A percentile compares a stretch with the other conserved stretches of the same genome.
Conservation (phyloP, 2,888 invertebrate genomes). For the Ochropleura leucogaster region DNA sequence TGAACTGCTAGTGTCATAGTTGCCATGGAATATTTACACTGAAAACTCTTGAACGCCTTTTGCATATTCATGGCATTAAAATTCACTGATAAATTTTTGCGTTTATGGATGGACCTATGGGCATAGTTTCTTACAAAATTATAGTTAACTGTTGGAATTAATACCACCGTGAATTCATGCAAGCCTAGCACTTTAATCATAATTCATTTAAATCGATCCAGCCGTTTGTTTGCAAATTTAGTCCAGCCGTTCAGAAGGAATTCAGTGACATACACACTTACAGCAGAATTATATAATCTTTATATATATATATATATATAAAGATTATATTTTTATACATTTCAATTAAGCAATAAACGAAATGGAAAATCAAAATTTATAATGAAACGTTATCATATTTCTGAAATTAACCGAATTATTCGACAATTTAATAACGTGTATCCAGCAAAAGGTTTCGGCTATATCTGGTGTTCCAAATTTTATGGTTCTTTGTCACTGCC, state of each 20-base stretch:
- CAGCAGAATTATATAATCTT: too few species aligned
- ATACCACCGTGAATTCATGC: too few species aligned
- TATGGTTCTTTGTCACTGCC: conserved; percentile 67
- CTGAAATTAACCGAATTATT: conserved; percentile 66
- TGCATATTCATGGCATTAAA: not conserved
- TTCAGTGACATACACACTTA: too few species aligned
- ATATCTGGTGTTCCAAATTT: conserved; percentile 60
- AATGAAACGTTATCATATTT: conserved; percentile 65
- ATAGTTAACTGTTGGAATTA: too few species aligned
- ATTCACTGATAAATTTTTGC: not conserved
- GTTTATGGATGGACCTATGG: too few species aligned
- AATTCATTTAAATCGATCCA: too few species aligned
- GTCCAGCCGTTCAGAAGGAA: too few species aligned
- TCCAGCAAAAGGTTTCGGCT: conserved; percentile 30
- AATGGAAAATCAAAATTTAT: conserved; percentile 54
- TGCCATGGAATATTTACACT: not conserved
- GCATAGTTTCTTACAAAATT: not conserved
- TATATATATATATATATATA: too few species aligned
- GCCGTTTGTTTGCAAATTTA: too few species aligned
- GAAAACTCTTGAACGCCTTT: not conserved
- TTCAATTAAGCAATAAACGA: conserved; percentile 41
- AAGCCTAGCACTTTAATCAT: too few species aligned
- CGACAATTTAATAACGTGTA: conserved; percentile 68
- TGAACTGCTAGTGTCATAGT: not conserved
- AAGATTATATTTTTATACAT: too few species aligned